Conservation (phyloP, 2,888 invertebrate species). For the Cheilosia soror region DNA sequence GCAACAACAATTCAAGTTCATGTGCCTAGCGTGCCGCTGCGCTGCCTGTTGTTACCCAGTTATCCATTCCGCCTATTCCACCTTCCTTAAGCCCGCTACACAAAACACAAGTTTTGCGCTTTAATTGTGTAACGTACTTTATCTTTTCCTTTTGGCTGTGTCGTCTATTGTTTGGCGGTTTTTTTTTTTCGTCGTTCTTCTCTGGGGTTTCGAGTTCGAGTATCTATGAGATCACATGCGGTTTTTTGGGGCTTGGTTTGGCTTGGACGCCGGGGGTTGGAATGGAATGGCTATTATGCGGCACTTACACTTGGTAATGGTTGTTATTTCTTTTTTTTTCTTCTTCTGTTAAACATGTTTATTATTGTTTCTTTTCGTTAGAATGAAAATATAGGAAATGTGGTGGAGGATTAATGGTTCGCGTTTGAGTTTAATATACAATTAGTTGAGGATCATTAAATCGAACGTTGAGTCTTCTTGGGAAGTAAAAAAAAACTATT, state of each 20-base stretch:
- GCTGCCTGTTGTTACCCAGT: slow-evolving; percentile 63
- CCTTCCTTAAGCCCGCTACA: slow-evolving; percentile 6
- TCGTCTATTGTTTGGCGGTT: slow-evolving; percentile 56
- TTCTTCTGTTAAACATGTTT: slow-evolving; percentile 43
- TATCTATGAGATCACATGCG: slow-evolving; percentile 54
- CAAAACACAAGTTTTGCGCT: slow-evolving; percentile 18
- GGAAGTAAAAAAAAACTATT: not conserved
- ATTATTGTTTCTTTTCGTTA: slow-evolving; percentile 37
- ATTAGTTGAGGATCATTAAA: slow-evolving; percentile 66
- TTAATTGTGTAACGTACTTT: slow-evolving; percentile 66
- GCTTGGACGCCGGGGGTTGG: slow-evolving; percentile 18
- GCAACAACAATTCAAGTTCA: slow-evolving; percentile 72
- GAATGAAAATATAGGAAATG: slow-evolving; percentile 19
- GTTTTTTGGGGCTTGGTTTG: slow-evolving; percentile 47
- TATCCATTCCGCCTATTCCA: slow-evolving; percentile 51
- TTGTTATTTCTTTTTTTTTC: slow-evolving; percentile 33
- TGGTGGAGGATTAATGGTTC: slow-evolving; percentile 56
- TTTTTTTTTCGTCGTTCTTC: not conserved
- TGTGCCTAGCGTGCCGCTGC: slow-evolving; percentile 69
- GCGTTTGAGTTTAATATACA: slow-evolving; percentile 47
- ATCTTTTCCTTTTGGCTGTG: slow-evolving; percentile 42
- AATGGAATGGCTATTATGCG: slow-evolving; percentile 63
- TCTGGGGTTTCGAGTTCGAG: slow-evolving; percentile 27
- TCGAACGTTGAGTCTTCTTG: slow-evolving; percentile 35
- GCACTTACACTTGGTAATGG: slow-evolving; percentile 67